phyloP scores from a whole-genome alignment of 2,888 invertebrate genomes.

The Sclerodermus sp. region DNA sequence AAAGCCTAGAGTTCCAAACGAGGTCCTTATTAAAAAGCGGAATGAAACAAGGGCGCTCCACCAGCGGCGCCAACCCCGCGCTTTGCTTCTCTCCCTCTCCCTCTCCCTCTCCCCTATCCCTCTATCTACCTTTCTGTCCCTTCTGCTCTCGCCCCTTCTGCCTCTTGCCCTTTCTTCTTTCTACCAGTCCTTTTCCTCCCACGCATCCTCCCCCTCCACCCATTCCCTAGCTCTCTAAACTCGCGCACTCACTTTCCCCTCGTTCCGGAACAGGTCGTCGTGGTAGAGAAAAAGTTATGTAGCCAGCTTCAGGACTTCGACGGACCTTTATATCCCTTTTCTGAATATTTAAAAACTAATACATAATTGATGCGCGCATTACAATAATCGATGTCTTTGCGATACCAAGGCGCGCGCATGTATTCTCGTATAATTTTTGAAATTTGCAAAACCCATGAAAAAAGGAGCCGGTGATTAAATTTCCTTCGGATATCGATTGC shows the following conservation, averaged over 20 bases:
- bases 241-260: slow-evolving; percentile 14
- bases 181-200: slow-evolving; percentile 11
- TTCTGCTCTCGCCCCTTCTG: slow-evolving; percentile 9
- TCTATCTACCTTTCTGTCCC: slow-evolving; percentile 11
- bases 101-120: slow-evolving; percentile 11
- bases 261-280: slow-evolving; percentile 16
- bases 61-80: slow-evolving; percentile 26
- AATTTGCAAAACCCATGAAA: too few species aligned
- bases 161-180: slow-evolving; percentile 5
- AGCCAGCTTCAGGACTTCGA: slow-evolving; percentile 20
- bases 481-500: too few species aligned
- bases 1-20: slow-evolving; percentile 59
- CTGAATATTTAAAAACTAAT: not conserved
- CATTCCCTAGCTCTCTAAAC: slow-evolving; percentile 5
- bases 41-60: slow-evolving; percentile 52
- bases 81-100: slow-evolving; percentile 8
- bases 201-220: slow-evolving; percentile 13
- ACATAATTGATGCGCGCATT: too few species aligned
- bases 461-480: too few species aligned
- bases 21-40: slow-evolving; percentile 59
- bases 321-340: slow-evolving; percentile 20
- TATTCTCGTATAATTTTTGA: too few species aligned
- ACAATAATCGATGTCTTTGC: too few species aligned
- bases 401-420: too few species aligned
- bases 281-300: slow-evolving; percentile 26